Percentiles rank a stretch among this genome's conserved stretches.
Evolutionary conservation across 2,888 invertebrate genomes (phyloP).

Genomic region (Lepidochrysops patricia): DNA sequence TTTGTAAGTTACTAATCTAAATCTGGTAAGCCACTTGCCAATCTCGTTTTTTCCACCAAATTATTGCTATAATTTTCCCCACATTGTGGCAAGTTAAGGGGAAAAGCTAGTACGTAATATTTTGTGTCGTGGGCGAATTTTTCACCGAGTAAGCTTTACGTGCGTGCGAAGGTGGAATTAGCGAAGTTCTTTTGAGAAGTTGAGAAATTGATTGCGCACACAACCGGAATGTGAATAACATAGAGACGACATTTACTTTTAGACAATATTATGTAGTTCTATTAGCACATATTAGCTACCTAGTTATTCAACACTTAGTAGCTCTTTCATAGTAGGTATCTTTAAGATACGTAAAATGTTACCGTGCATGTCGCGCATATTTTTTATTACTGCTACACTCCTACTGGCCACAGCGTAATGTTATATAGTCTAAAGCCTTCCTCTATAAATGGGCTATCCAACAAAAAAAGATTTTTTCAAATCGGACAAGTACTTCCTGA

Average conservation of each 20-base stretch:
- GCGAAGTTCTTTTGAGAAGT: background rate
- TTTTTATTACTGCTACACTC: too few species aligned
- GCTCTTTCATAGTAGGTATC: too few species aligned
- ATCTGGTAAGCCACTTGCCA: too few species aligned
- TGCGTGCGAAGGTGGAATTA: background rate
- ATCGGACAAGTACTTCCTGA: too few species aligned
- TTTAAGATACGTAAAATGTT: too few species aligned
- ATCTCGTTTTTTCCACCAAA: too few species aligned
- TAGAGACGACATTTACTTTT: background rate
- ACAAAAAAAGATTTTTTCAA: background rate
- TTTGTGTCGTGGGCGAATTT: conserved; percentile 10
- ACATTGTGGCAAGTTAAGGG: background rate
- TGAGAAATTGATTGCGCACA: background rate
- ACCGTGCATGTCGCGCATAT: too few species aligned
- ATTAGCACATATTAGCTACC: too few species aligned
- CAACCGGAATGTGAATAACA: background rate
- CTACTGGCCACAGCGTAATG: too few species aligned
- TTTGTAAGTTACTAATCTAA: too few species aligned
- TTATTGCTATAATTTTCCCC: background rate
- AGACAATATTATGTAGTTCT: background rate
- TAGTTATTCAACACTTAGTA: too few species aligned
- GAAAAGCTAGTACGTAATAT: background rate
- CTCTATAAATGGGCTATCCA: background rate
- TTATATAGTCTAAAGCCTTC: too few species aligned
- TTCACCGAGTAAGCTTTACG: conserved; percentile 6